Conservation (phyloP, 2,797 vertebrate species). For the Brachyalestes nurse region DNA sequence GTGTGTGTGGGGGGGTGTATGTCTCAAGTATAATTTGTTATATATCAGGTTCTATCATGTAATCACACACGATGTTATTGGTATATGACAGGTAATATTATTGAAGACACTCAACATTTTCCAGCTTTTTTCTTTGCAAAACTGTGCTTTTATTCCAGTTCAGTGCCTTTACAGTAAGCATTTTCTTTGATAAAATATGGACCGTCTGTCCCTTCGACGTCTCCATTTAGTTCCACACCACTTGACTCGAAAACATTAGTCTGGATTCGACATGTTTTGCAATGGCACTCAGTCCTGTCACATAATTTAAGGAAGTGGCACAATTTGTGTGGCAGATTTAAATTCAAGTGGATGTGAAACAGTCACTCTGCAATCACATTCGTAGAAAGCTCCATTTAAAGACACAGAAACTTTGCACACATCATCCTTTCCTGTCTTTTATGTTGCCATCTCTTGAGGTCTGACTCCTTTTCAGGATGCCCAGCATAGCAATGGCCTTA, state of each 20-base stretch:
- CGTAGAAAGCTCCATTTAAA: background rate
- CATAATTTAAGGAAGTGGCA: background rate
- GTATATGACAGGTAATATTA: conserved; percentile 20
- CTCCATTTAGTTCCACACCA: conserved; percentile 36
- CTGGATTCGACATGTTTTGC: background rate
- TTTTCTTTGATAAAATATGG: background rate
- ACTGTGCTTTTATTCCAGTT: conserved; percentile 42
- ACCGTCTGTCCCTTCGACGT: conserved; percentile 9
- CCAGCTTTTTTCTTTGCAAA: conserved; percentile 12
- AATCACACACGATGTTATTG: conserved; percentile 25
- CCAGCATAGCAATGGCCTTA: background rate
- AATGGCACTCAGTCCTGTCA: background rate
- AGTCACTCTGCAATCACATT: background rate
- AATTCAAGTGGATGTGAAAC: conserved; percentile 47
- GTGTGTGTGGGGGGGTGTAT: conserved; percentile 40
- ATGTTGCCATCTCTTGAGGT: conserved; percentile 14
- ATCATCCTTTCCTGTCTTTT: background rate
- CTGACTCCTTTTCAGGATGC: conserved; percentile 45
- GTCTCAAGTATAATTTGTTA: conserved; percentile 35
- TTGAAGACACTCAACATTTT: background rate
- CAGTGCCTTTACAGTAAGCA: conserved; percentile 31
- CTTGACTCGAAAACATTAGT: conserved; percentile 27
- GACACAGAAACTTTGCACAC: background rate
- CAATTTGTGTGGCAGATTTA: conserved; percentile 7
- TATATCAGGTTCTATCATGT: conserved; percentile 59